Percentiles rank a stretch among this genome's conserved stretches.
phyloP scores from a whole-genome alignment of 2,888 invertebrate genomes.

The Ctena decussata region DNA sequence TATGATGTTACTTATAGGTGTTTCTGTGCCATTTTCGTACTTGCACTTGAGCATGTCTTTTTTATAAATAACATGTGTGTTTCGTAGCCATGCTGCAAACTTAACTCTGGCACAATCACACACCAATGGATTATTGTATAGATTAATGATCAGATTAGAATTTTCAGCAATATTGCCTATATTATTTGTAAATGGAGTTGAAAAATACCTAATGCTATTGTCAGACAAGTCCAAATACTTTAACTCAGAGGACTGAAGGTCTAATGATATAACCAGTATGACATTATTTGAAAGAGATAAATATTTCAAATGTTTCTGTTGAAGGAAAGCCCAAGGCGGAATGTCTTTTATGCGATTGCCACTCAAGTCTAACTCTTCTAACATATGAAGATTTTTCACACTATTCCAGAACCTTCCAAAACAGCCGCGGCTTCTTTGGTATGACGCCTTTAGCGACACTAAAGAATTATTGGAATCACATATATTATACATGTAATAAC shows the following conservation, averaged over 20 bases:
- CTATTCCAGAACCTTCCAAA: neutral
- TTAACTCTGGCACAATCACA: neutral
- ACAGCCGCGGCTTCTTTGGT: neutral
- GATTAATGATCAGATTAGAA: neutral
- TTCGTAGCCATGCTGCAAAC: neutral
- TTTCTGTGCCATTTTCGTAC: neutral
- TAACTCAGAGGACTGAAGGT: neutral
- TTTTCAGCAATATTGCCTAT: neutral
- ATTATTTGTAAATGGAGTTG: neutral
- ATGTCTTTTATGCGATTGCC: neutral
- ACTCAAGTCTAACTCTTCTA: neutral
- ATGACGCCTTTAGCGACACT: neutral
- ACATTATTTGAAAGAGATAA: neutral
- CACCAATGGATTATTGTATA: neutral
- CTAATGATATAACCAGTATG: neutral
- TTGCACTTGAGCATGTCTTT: no score
- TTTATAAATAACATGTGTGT: neutral
- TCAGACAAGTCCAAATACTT: no score
- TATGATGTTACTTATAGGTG: neutral
- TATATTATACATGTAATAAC: neutral
- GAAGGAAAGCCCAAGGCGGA: neutral
- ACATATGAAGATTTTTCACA: neutral
- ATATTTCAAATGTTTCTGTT: neutral
- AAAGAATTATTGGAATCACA: neutral
- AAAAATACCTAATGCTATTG: no score